A percentile compares a stretch with the other conserved stretches of the same genome.
Conservation (phyloP, 2,888 invertebrate species). For the Pyrgus malvae region DNA sequence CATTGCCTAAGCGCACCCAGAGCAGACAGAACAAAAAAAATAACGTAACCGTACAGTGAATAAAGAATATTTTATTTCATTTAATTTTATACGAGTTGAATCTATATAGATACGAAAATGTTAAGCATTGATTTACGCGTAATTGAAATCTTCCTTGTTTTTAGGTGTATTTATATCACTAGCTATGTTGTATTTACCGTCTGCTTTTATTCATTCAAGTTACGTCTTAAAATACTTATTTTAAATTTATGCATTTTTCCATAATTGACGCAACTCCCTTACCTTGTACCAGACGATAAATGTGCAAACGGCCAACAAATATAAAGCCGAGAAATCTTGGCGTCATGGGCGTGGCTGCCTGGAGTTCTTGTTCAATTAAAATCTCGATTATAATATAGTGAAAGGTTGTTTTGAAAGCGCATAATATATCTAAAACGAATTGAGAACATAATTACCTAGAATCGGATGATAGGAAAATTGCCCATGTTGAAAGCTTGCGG, state of each 20-base stretch:
- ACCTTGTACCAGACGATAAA: conserved; percentile 33
- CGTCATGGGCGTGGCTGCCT: conserved; percentile 50
- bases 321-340: conserved; percentile 47
- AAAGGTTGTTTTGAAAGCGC: conserved; percentile 30
- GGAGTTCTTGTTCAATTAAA: conserved; percentile 48
- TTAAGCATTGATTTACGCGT: no score
- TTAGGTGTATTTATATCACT: no score
- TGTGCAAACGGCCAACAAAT: conserved; percentile 41
- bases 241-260: background rate
- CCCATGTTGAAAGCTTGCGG: conserved; percentile 18
- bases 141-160: no score
- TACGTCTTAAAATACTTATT: background rate
- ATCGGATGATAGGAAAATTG: conserved; percentile 26
- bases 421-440: conserved; percentile 26
- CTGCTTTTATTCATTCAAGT: no score
- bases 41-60: no score
- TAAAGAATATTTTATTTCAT: no score
- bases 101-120: no score
- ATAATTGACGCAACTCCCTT: conserved; percentile 10
- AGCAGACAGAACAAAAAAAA: no score
- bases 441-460: conserved; percentile 26
- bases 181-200: no score
- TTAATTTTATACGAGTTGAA: no score
- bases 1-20: no score
- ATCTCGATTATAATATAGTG: conserved; percentile 43